Base-by-base conservation (phyloP, 2,888 invertebrate species). In the Tenthredo distinguenda region DNA sequence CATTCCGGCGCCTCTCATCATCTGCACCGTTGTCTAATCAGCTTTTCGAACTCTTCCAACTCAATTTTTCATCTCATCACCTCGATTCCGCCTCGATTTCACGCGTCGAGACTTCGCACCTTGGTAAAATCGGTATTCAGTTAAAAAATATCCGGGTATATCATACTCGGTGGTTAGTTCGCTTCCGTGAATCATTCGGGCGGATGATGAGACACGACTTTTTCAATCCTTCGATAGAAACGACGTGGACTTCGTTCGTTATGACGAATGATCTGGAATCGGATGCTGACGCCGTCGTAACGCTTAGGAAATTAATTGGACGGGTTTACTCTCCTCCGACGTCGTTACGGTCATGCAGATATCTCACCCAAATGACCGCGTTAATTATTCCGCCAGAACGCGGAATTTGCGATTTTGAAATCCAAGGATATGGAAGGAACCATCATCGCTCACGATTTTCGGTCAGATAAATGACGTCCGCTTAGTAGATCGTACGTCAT, bases 61-160 rank as follows among this genome's bases (percentile, higher is more conserved):
- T 74, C 74, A 43, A 74, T 74, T 74, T n/a, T 15, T 74, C 74
- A 31, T 55, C 50, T 55, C 77, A 50, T 77, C 77, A 31, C 47
- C 34, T 31, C 58, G 9, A 62, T 62, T 62, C 58, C 58, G 3
- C 58, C n/a, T 62, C 34, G 68, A 34, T 68, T 34, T 31, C 68
- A 18, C 68, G 34, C 68, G 34, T 5, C 18, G 12, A 34, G 18
- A 34, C 15, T 68, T 34, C 58, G 21, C 21, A 34, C 34, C 34
- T 26, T 18, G 18, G 1, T 68, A 18, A 34, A 68, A 7, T 18
- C 68, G 7, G 68, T 68, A 68, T 31, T 68, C 34, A 34, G 34
- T 68, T 68, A 7, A 34, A 26, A 18, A 34, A 18, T 34, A 12
- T 68, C 68, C 6, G 18, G 6, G 15, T 68, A 10, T 7, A 7